Evolutionary conservation across 1,140 invertebrate species (phyloP).

Genomic region (Drosophila athabasca): DNA sequence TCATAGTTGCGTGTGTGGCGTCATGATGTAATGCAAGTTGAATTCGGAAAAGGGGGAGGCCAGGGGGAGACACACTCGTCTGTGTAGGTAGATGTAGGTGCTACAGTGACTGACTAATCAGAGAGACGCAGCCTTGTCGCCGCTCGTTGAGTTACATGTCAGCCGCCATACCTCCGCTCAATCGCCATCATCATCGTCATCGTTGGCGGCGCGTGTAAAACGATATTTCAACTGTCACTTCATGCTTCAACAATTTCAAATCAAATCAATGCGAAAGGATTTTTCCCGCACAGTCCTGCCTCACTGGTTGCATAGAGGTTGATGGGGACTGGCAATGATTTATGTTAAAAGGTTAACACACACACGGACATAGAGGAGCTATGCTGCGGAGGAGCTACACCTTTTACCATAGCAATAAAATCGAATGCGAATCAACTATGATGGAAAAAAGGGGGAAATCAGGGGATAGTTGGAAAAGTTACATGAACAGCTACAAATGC

Average conservation of each 20-base stretch:
- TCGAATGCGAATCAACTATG: conserved; percentile 42
- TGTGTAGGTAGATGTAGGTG: conserved; percentile 29
- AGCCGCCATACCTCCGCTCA: conserved; percentile 17
- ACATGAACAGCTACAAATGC: conserved; percentile 16
- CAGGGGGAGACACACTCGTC: background rate
- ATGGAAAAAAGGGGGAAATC: conserved; percentile 18
- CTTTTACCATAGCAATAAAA: conserved; percentile 46
- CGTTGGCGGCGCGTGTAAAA: conserved; percentile 67
- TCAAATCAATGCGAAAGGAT: conserved; percentile 75
- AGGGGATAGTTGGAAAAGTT: conserved; percentile 20
- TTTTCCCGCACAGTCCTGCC: conserved; percentile 21
- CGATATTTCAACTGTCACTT: conserved; percentile 80
- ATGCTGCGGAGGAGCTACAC: conserved; percentile 9
- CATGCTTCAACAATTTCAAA: conserved; percentile 79
- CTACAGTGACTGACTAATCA: conserved; percentile 70
- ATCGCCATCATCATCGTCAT: conserved; percentile 24
- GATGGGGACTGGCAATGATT: conserved; percentile 62
- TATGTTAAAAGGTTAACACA: conserved; percentile 71
- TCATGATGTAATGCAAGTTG: conserved; percentile 43
- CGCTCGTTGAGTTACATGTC: conserved; percentile 24
- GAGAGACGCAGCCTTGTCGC: conserved; percentile 54
- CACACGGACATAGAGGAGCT: background rate
- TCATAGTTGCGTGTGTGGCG: conserved; percentile 53
- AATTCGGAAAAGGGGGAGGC: background rate
- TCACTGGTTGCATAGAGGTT: conserved; percentile 1